Conservation (phyloP, 2,888 invertebrate species). For the Gymnoscelis rufifasciata region DNA sequence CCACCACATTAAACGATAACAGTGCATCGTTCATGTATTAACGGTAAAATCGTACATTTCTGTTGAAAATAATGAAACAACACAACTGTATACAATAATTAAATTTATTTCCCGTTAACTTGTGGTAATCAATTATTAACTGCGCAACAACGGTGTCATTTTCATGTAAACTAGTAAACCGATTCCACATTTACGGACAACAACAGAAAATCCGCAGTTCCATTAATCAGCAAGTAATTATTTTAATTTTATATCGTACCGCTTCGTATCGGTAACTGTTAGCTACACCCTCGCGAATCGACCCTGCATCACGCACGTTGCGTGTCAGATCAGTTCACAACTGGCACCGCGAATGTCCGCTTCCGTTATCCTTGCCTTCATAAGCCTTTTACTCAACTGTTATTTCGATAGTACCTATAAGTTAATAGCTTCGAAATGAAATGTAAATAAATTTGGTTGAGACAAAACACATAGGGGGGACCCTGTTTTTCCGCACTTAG, state of each 20-base stretch:
- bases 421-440: not conserved
- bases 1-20: no score
- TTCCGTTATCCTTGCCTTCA: slow-evolving; percentile 13
- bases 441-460: no score
- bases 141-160: slow-evolving; percentile 1
- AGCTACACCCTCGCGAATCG: slow-evolving; percentile 30
- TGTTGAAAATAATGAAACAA: no score
- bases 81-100: not conserved
- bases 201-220: slow-evolving; percentile 17
- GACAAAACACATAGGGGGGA: no score
- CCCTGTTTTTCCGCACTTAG: no score
- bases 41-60: no score
- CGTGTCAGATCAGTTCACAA: slow-evolving; percentile 29
- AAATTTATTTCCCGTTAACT: not conserved
- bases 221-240: slow-evolving; percentile 28
- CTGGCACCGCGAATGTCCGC: slow-evolving; percentile 22
- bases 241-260: slow-evolving; percentile 29
- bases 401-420: no score
- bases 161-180: slow-evolving; percentile 13
- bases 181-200: slow-evolving; percentile 8
- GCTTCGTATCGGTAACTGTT: slow-evolving; percentile 28
- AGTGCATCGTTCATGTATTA: no score
- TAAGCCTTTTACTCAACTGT: not conserved
- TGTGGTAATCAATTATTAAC: not conserved
- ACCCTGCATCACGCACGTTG: slow-evolving; percentile 29